A percentile compares a stretch with the other conserved stretches of the same genome.
These are phyloP conservation scores for Colinus virginianus DNA, from an alignment of 2,113 vertebrate species.

Conservation along the genomic window DNA sequence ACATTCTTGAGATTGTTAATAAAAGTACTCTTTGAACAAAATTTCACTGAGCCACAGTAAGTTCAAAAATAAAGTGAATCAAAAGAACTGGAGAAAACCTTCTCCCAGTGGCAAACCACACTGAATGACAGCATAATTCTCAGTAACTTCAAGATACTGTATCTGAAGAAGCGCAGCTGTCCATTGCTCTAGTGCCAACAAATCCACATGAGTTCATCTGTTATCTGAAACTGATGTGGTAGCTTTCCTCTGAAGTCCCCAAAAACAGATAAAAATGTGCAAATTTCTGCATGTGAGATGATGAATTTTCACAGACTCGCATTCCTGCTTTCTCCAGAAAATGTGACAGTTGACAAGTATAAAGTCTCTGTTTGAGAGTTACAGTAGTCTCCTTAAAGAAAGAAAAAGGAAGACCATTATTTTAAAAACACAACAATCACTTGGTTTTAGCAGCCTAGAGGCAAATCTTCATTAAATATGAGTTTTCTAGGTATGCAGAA, in stretches of 20 bases:
- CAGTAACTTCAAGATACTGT: not conserved
- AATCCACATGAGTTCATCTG: constrained; percentile 21
- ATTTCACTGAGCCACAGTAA: not conserved
- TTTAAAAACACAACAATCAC: not conserved
- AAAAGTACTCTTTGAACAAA: not conserved
- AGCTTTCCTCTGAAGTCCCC: not conserved
- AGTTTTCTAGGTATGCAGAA: not conserved
- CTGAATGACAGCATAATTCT: constrained; percentile 25
- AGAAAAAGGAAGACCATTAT: constrained; percentile 2
- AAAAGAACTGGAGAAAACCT: not conserved
- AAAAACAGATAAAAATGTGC: constrained; percentile 32
- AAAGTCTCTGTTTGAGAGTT: not conserved
- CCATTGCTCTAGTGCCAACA: not conserved
- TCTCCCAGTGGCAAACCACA: constrained; percentile 35
- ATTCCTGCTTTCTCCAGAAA: not conserved
- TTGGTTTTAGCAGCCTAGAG: not conserved
- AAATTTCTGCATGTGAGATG: not conserved
- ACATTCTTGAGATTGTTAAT: not conserved
- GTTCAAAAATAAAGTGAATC: not conserved
- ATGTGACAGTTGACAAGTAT: not conserved
- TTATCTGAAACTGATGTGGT: constrained; percentile 23
- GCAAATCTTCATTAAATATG: not conserved
- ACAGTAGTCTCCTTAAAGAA: constrained; percentile 38
- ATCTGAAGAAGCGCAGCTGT: not conserved
- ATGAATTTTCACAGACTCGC: not conserved